Evolutionary conservation across 2,113 vertebrate genomes (phyloP).

Genomic region (Herpailurus yagouaroundi): DNA sequence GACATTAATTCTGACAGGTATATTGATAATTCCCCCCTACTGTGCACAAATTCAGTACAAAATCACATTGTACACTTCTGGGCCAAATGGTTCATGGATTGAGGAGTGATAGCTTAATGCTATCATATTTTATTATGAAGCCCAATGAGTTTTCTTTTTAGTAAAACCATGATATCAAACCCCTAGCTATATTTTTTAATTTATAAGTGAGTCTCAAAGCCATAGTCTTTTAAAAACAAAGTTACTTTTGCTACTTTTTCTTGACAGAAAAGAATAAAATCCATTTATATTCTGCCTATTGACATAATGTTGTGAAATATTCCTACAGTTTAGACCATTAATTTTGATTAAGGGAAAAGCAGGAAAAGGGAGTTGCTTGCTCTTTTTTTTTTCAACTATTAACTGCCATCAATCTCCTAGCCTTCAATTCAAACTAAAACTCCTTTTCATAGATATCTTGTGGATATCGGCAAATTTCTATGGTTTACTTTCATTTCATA

Average conservation of each 20-base stretch:
- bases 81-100: neutral
- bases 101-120: neutral
- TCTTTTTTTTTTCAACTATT: neutral
- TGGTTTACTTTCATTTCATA: slow-evolving; percentile 10
- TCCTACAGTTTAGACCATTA: neutral
- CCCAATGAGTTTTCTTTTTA: neutral
- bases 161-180: neutral
- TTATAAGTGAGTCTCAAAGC: neutral
- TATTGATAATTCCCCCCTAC: neutral
- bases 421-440: neutral
- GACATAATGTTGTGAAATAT: neutral
- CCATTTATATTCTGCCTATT: neutral
- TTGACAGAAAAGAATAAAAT: neutral
- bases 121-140: neutral
- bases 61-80: neutral
- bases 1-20: neutral
- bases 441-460: neutral
- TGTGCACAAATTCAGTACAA: neutral
- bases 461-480: neutral
- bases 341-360: neutral
- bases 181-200: neutral
- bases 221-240: neutral
- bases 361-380: neutral
- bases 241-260: neutral
- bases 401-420: neutral